Evolutionary conservation across 2,113 vertebrate genomes (phyloP), one percentile per base, ranked within the genome.

Genomic region (Saguinus midas): DNA sequence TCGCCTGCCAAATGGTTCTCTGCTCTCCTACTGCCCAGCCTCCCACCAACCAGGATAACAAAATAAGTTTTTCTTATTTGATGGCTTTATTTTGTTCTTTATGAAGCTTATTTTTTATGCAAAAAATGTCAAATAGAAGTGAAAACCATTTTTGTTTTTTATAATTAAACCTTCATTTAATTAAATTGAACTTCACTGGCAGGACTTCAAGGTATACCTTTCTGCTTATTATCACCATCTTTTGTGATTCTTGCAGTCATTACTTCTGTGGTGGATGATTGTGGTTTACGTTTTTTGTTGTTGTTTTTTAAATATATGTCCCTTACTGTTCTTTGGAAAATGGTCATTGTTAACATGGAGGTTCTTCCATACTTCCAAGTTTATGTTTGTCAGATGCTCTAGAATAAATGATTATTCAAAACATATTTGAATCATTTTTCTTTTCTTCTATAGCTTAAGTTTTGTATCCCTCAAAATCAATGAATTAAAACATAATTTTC

Each of bases 11-110:
- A 96, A 81, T 17, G 70, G 76, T 52, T 25, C 40, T 96, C 66
- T 68, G 50, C 57, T 90, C 75, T 18, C 3, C 55, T 55, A 6
- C 25, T 83, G 29, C 68, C 80, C 48, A 66, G 10, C 16, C 61
- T 70, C 72, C 57, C 6, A 9, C 86, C 58, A 90, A 70, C 57
- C 23, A 89, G 78, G n/a, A 68, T 87, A 81, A 91, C 64, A 87
- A 87, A 90, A 88, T 20, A 37, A 94, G 87, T 92, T 95, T 76
- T 91, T 92, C 91, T 88, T 76, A 87, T 80, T 57, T 94, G 96
- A 97, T 97, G 97, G 92, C 96, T 97, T 98, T 97, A 97, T 97
- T 97, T 98, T 97, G 96, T 89, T 66, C 95, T 95, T 96, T 94
- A 72, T 68, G 70, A 90, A 72, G 68, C 85, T 96, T 94, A 90